Conservation (phyloP, 2,797 vertebrate genomes). For the Tapirus indicus region DNA sequence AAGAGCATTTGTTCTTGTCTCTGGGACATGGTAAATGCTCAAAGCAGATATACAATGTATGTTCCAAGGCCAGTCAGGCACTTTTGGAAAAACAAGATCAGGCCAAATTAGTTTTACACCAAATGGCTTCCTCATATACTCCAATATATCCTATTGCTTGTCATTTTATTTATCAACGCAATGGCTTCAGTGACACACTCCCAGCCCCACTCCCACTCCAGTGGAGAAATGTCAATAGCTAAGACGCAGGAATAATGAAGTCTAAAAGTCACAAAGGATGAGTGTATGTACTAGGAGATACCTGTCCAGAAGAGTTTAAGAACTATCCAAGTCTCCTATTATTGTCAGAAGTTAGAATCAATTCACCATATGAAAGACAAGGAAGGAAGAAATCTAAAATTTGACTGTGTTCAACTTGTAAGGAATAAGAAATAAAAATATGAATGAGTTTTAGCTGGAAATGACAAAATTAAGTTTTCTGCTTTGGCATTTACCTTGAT, state of each 20-base stretch:
- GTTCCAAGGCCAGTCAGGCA: no score
- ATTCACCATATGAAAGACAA: not conserved
- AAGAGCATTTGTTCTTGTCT: no score
- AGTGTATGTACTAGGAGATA: not conserved
- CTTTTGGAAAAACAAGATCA: no score
- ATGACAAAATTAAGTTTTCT: not conserved
- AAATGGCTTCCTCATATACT: no score
- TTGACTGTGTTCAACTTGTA: not conserved
- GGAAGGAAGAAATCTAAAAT: not conserved
- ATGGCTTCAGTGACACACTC: not conserved
- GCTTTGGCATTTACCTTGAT: not conserved
- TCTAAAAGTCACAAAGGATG: not conserved
- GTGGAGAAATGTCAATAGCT: not conserved
- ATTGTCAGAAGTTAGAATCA: not conserved
- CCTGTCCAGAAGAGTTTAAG: not conserved
- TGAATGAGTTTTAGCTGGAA: not conserved
- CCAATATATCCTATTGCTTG: no score
- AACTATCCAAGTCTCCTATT: not conserved
- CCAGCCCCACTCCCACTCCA: no score
- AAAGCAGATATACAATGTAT: no score
- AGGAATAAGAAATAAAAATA: slow-evolving; percentile 13
- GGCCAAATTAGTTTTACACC: no score
- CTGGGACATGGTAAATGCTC: no score
- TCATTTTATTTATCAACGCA: no score
- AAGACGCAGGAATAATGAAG: not conserved